phyloP scores from a whole-genome alignment of 2,113 vertebrate genomes.

The Ophthalmolycus amberensis region DNA sequence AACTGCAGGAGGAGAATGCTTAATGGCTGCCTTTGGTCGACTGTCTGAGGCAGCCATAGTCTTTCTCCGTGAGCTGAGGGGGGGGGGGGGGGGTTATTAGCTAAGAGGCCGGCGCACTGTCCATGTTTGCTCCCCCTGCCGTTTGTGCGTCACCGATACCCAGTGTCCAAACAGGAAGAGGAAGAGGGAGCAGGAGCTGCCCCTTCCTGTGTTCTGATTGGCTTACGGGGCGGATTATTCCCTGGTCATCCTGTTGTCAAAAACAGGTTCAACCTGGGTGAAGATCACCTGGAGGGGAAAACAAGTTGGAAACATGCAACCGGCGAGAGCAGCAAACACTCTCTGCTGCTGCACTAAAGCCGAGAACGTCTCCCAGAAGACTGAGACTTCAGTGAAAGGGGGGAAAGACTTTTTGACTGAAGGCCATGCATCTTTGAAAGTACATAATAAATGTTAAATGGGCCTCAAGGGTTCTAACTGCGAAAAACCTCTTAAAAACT shows the following conservation, averaged over 20 bases:
- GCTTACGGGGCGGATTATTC: constrained; percentile 49
- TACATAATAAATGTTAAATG: constrained; percentile 66
- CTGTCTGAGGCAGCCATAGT: background rate
- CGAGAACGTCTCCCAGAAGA: background rate
- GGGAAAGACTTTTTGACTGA: background rate
- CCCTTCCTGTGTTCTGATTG: constrained; percentile 70
- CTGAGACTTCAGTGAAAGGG: constrained; percentile 14
- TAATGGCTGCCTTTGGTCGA: constrained; percentile 36
- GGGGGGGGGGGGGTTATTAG: constrained; percentile 3
- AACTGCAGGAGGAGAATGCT: constrained; percentile 66
- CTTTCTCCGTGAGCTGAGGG: constrained; percentile 41
- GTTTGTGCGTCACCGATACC: constrained; percentile 46
- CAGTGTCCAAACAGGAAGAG: constrained; percentile 70
- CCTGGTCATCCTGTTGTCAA: constrained; percentile 44
- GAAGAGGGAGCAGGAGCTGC: constrained; percentile 63
- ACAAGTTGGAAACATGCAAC: background rate
- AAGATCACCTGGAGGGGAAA: constrained; percentile 21
- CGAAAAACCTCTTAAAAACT: constrained; percentile 13
- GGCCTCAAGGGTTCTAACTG: constrained; percentile 39
- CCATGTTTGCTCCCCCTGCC: constrained; percentile 17
- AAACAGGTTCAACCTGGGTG: constrained; percentile 9
- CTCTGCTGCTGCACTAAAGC: constrained; percentile 5
- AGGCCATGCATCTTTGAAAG: constrained; percentile 49
- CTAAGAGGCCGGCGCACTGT: background rate
- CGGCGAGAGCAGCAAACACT: background rate